A percentile compares a stretch with the other conserved stretches of the same genome.
Conservation (phyloP, 64 coral and sea anemone genomes). For the Montipora efflorescens region DNA sequence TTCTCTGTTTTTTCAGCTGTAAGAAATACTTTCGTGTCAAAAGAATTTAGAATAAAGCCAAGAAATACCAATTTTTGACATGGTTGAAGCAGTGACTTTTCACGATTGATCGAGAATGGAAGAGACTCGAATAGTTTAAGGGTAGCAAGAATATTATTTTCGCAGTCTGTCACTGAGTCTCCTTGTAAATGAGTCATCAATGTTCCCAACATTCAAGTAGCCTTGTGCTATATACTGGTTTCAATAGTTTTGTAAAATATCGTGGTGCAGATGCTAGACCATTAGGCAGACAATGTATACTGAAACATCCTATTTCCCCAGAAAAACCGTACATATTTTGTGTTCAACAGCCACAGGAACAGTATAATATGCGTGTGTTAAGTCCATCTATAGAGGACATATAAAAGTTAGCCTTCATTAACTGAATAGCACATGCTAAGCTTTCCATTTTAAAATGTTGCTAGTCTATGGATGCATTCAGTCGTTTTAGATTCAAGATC, state of each 20-base stretch:
- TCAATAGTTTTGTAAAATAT: conserved; percentile 18
- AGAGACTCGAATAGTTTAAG: conserved; percentile 18
- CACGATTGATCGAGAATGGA: conserved; percentile 23
- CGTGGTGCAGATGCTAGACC: conserved; percentile 14
- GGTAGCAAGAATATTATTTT: conserved; percentile 36
- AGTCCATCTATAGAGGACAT: not conserved
- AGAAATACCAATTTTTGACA: conserved; percentile 53
- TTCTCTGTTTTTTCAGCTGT: not conserved
- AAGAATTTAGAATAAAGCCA: conserved; percentile 56
- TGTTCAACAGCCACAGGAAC: conserved; percentile 10
- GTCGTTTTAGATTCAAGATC: conserved; percentile 43
- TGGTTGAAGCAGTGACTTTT: conserved; percentile 50
- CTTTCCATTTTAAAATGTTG: conserved; percentile 43
- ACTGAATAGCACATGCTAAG: not conserved
- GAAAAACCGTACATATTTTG: not conserved
- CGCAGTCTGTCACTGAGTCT: too few species aligned
- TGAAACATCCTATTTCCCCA: conserved; percentile 14
- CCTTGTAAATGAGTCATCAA: not conserved
- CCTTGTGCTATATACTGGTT: conserved; percentile 30
- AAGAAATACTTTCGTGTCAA: conserved; percentile 40
- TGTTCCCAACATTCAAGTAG: conserved; percentile 13
- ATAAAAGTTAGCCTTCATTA: conserved; percentile 25
- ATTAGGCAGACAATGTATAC: conserved; percentile 35
- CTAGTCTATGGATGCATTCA: conserved; percentile 52
- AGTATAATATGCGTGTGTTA: conserved; percentile 23